Evolutionary conservation across 2,888 invertebrate species (phyloP).

Genomic region (Shargacucullia verbasci): DNA sequence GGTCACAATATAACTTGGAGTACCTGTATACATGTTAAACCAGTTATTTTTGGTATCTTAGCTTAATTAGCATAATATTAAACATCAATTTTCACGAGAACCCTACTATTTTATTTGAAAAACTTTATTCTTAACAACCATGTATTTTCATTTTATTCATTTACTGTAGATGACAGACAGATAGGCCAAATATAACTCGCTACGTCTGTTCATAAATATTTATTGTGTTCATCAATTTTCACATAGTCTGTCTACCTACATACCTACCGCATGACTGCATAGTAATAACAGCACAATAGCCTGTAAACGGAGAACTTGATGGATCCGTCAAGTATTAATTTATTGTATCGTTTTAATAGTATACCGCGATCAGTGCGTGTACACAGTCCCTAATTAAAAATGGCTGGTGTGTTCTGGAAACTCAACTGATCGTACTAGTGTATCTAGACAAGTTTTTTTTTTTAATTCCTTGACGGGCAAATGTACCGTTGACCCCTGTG

Average conservation of each 20-base stretch:
- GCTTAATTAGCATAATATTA: too few relatives aligned
- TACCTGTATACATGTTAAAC: too few relatives aligned
- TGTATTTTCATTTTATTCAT: too few relatives aligned
- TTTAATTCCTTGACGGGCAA: slow-evolving; percentile 35
- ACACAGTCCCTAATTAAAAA: slow-evolving; percentile 56
- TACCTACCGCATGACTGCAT: slow-evolving; percentile 32
- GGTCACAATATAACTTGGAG: too few relatives aligned
- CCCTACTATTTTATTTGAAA: too few relatives aligned
- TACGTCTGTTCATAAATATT: slow-evolving; percentile 33
- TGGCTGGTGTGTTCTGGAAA: slow-evolving; percentile 49
- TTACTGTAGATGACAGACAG: too few relatives aligned
- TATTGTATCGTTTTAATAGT: slow-evolving; percentile 67
- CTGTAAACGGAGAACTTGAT: slow-evolving; percentile 66
- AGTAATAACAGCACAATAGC: slow-evolving; percentile 61
- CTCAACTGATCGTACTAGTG: slow-evolving; percentile 36
- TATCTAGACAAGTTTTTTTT: slow-evolving; percentile 50
- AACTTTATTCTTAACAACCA: too few relatives aligned
- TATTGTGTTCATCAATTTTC: slow-evolving; percentile 42
- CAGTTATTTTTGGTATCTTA: too few relatives aligned
- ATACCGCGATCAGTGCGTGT: slow-evolving; percentile 40
- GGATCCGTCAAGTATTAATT: slow-evolving; percentile 69
- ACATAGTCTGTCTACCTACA: slow-evolving; percentile 19
- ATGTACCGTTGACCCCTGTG: slow-evolving; percentile 50
- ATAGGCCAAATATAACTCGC: background rate
- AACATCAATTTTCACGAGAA: too few relatives aligned